Conservation (phyloP, 1,140 invertebrate genomes). For the Chelonus insularis region DNA sequence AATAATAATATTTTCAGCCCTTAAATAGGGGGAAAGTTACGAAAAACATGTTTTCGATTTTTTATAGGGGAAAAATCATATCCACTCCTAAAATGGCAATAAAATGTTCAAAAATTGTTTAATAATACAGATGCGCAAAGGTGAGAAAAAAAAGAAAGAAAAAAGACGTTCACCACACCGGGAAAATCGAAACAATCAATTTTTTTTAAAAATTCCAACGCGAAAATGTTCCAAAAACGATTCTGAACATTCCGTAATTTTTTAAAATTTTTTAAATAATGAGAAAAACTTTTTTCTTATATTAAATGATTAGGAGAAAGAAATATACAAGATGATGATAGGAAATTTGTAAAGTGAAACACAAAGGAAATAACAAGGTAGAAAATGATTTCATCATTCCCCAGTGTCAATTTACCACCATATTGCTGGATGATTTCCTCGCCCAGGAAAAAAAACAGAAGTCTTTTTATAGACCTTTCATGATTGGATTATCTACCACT, state of each 20-base stretch:
- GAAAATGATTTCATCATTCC: constrained; percentile 6
- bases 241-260: too few species aligned
- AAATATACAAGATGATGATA: not conserved
- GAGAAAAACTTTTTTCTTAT: too few species aligned
- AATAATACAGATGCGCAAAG: too few species aligned
- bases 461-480: constrained; percentile 8
- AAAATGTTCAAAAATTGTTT: too few species aligned
- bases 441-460: not conserved
- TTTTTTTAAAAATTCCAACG: not conserved
- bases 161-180: not conserved
- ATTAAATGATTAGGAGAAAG: too few species aligned
- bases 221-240: too few species aligned
- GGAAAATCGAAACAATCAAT: not conserved
- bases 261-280: not conserved
- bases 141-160: too few species aligned
- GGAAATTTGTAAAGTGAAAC: not conserved
- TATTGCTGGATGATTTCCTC: constrained; percentile 25
- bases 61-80: too few species aligned
- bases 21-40: too few species aligned
- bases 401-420: constrained; percentile 40
- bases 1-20: too few species aligned
- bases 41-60: too few species aligned
- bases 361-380: not conserved
- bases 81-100: too few species aligned
- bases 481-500: constrained; percentile 25